phyloP scores from a whole-genome alignment of 1,140 invertebrate species.

The Nephila pilipes region DNA sequence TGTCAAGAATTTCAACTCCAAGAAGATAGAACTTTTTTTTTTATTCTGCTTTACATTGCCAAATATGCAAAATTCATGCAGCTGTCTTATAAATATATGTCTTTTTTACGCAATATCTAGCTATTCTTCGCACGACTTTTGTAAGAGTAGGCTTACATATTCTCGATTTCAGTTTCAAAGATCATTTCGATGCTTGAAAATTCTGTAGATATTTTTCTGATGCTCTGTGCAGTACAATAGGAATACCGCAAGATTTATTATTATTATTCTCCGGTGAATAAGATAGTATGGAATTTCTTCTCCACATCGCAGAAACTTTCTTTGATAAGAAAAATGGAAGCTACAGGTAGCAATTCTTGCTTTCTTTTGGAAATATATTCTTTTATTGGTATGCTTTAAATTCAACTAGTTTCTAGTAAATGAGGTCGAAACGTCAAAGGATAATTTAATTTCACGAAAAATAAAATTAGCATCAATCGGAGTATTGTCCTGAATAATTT shows the following conservation, averaged over 20 bases:
- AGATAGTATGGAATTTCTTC: not conserved
- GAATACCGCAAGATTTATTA: not conserved
- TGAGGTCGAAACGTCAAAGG: too few relatives aligned
- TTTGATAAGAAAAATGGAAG: too few relatives aligned
- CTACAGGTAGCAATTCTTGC: too few relatives aligned
- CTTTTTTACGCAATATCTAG: not conserved
- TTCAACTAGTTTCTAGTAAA: too few relatives aligned
- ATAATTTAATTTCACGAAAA: too few relatives aligned
- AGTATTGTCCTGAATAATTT: too few relatives aligned
- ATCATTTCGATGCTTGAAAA: not conserved
- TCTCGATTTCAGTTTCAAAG: not conserved
- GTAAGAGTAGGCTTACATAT: not conserved
- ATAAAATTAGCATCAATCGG: too few relatives aligned
- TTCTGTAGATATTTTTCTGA: not conserved
- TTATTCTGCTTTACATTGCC: not conserved
- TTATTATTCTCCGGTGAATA: not conserved
- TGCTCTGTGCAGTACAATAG: not conserved
- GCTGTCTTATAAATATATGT: not conserved
- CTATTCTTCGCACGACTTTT: not conserved
- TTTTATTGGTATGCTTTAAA: too few relatives aligned
- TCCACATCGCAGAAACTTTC: too few relatives aligned
- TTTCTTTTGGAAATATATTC: too few relatives aligned
- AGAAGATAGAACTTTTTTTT: not conserved
- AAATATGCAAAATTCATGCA: not conserved
- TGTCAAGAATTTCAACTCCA: not conserved